A percentile compares a stretch with the other conserved stretches of the same genome.
These are phyloP conservation scores for Hirundichthys speculiger DNA, from an alignment of 2,113 vertebrate genomes.

Conservation along the genomic window DNA sequence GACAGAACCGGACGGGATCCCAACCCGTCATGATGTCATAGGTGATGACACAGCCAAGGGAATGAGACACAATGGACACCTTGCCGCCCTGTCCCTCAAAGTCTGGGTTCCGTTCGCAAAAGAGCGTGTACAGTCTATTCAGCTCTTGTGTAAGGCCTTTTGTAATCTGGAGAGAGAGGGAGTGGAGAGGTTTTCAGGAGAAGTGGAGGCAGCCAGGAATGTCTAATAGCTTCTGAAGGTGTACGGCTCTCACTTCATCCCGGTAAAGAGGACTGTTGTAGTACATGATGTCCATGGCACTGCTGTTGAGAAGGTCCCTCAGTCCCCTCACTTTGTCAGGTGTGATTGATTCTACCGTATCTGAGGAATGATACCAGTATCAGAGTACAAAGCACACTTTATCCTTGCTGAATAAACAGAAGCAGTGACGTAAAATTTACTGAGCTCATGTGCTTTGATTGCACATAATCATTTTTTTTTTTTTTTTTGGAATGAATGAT, in stretches of 20 bases:
- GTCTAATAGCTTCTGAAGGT: not conserved
- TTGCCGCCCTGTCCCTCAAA: conserved; percentile 94
- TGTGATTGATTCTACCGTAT: conserved; percentile 97
- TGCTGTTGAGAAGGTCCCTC: conserved; percentile 97
- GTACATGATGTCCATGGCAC: conserved; percentile 99
- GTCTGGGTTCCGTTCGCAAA: conserved; percentile 96
- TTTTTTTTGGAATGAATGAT: too few species aligned
- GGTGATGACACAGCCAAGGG: conserved; percentile 96
- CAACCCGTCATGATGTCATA: conserved; percentile 99
- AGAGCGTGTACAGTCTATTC: conserved; percentile 93
- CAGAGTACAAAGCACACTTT: not conserved
- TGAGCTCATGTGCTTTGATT: too few species aligned
- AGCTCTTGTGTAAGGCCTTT: conserved; percentile 96
- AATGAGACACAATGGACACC: conserved; percentile 97
- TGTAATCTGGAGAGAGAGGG: conserved; percentile 84
- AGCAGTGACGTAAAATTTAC: not conserved
- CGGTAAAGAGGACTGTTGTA: conserved; percentile 97
- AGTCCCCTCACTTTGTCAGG: conserved; percentile 97
- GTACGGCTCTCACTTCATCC: conserved; percentile 85
- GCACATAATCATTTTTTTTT: too few species aligned
- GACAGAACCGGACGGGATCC: conserved; percentile 93
- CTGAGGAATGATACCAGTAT: conserved; percentile 69
- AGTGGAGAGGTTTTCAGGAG: not conserved
- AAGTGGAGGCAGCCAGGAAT: not conserved
- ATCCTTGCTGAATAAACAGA: too few species aligned